Percentiles rank a stretch among this genome's conserved stretches.
phyloP scores from a whole-genome alignment of 2,113 vertebrate genomes.

The Tilapia sparmanii region DNA sequence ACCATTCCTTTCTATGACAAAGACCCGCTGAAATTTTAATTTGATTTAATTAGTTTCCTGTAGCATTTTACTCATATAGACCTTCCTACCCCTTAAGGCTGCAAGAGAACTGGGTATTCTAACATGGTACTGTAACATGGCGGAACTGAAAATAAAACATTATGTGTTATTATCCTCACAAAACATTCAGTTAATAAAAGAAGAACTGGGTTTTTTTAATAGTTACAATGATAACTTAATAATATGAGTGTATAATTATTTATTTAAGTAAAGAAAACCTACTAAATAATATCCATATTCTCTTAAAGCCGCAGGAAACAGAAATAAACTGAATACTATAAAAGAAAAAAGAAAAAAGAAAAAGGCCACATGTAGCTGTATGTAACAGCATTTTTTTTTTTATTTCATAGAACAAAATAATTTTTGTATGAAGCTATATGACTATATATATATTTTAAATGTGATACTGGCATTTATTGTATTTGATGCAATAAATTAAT shows the following conservation, averaged over 20 bases:
- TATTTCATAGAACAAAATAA: not conserved
- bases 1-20: not conserved
- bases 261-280: not conserved
- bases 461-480: not conserved
- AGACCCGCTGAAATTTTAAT: accelerated
- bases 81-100: not conserved
- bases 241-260: not conserved
- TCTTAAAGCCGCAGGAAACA: not conserved
- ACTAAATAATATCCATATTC: not conserved
- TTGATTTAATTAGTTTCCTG: not conserved
- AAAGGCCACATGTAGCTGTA: not conserved
- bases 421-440: not conserved
- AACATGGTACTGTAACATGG: not conserved
- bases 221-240: not conserved
- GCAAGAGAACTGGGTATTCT: not conserved
- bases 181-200: not conserved
- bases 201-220: not conserved
- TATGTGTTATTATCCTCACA: not conserved
- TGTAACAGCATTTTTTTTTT: not conserved
- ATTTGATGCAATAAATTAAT: not conserved
- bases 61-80: not conserved
- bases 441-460: not conserved
- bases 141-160: not conserved
- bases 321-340: not conserved
- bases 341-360: not conserved